Conservation (phyloP, 92 coral and sea anemone species). For the Palythoa caribaeorum region DNA sequence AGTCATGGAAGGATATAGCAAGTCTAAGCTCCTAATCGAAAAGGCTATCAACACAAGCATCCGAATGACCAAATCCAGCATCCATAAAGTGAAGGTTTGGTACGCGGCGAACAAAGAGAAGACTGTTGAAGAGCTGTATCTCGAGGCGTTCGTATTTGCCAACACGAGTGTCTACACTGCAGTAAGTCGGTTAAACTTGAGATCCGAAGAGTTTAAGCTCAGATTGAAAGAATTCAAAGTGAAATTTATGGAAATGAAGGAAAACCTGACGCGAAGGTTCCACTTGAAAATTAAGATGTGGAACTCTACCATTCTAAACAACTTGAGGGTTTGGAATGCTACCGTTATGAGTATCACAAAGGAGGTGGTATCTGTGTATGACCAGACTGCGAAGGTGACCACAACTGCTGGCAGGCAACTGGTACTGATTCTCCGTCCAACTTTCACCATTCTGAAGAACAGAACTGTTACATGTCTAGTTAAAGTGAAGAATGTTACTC, state of each 20-base stretch:
- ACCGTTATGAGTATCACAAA: conserved; percentile 65
- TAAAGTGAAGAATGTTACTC: conserved; percentile 58
- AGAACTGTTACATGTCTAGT: conserved; percentile 62
- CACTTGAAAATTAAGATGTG: conserved; percentile 54
- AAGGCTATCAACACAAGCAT: conserved; percentile 62
- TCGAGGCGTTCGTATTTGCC: conserved; percentile 55
- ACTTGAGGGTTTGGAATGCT: conserved; percentile 61
- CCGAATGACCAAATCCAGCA: conserved; percentile 54
- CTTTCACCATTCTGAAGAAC: conserved; percentile 63
- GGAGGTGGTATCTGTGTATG: conserved; percentile 72
- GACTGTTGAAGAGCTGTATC: conserved; percentile 79
- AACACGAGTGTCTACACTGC: conserved; percentile 40
- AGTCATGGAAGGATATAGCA: conserved; percentile 53
- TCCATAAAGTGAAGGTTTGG: conserved; percentile 74
- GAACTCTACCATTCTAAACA: conserved; percentile 44
- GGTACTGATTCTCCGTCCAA: conserved; percentile 71
- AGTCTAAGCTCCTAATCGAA: conserved; percentile 70
- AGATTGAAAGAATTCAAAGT: conserved; percentile 24
- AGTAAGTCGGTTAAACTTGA: conserved; percentile 17
- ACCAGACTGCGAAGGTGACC: conserved; percentile 77
- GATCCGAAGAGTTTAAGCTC: conserved; percentile 32
- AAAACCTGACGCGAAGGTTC: conserved; percentile 50
- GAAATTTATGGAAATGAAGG: conserved; percentile 44
- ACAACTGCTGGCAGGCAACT: conserved; percentile 75
- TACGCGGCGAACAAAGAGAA: conserved; percentile 83